These are phyloP conservation scores for Trilocha varians DNA, from an alignment of 2,888 invertebrate species.

Conservation along the genomic window DNA sequence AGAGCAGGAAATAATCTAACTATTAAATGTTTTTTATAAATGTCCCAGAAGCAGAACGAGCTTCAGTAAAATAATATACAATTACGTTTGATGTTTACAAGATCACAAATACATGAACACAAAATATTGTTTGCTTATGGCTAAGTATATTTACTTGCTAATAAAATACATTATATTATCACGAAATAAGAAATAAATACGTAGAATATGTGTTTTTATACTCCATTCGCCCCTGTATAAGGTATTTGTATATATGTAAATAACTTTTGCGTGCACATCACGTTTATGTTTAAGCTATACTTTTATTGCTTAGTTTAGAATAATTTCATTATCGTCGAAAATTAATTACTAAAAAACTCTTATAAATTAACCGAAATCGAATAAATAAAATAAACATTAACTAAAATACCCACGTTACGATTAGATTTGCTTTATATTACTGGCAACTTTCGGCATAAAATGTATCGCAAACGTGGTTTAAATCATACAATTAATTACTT, in stretches of 20 bases:
- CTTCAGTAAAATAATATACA: conserved; percentile 4
- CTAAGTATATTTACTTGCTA: conserved; percentile 31
- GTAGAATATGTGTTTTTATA: conserved; percentile 35
- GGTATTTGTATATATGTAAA: conserved; percentile 30
- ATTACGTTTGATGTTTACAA: conserved; percentile 24
- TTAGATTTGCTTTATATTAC: conserved; percentile 21
- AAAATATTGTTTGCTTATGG: conserved; percentile 46
- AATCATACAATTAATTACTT: conserved; percentile 32
- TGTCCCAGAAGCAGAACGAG: neutral
- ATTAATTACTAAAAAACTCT: conserved; percentile 22
- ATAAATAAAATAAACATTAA: conserved; percentile 33
- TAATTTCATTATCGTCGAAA: conserved; percentile 19
- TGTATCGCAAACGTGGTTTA: conserved; percentile 45
- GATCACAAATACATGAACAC: conserved; percentile 47
- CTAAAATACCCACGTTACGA: conserved; percentile 25
- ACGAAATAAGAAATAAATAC: conserved; percentile 20
- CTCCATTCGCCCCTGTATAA: conserved; percentile 44
- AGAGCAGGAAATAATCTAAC: conserved; percentile 3
- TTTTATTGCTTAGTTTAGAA: conserved; percentile 40
- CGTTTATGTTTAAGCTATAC: conserved; percentile 14
- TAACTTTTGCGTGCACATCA: conserved; percentile 36
- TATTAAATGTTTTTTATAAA: neutral
- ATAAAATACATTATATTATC: conserved; percentile 34
- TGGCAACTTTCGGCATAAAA: conserved; percentile 40
- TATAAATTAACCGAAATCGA: conserved; percentile 20